These are phyloP conservation scores for Scaptomyza tumidula DNA, from an alignment of 2,888 invertebrate species.

Conservation along the genomic window DNA sequence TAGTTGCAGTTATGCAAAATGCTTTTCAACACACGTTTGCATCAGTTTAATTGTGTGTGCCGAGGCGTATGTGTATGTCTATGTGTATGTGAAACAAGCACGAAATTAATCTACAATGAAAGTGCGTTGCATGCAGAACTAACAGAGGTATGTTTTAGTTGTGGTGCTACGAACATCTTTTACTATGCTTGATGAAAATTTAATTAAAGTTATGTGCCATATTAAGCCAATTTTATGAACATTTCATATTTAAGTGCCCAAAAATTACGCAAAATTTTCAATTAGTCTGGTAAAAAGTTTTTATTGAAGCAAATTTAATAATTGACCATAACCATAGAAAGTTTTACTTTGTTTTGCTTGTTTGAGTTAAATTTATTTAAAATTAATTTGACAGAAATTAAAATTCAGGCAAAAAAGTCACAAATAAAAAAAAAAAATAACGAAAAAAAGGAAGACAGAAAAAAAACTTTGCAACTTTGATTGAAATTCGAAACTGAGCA, in stretches of 20 bases:
- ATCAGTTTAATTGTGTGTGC: constrained; percentile 1
- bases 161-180: not conserved
- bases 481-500: constrained; percentile 45
- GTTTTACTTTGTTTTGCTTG: constrained; percentile 33
- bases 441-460: not conserved
- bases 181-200: constrained; percentile 7
- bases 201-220: not conserved
- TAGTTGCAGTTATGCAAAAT: constrained; percentile 64
- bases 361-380: constrained; percentile 40
- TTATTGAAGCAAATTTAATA: constrained; percentile 35
- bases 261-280: constrained; percentile 15
- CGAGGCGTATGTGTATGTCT: not conserved
- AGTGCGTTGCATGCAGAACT: no score
- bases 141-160: constrained; percentile 1
- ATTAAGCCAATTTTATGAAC: not conserved
- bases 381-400: constrained; percentile 49
- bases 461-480: constrained; percentile 52
- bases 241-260: not conserved
- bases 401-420: constrained; percentile 23
- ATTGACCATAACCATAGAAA: constrained; percentile 25
- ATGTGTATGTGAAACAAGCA: not conserved
- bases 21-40: constrained; percentile 28
- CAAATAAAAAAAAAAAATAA: not conserved
- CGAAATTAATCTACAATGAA: not conserved
- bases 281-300: constrained; percentile 18